Percentiles rank a stretch among this genome's conserved stretches.
Evolutionary conservation across 2,888 invertebrate species (phyloP).

Genomic region (Beris chalybata): DNA sequence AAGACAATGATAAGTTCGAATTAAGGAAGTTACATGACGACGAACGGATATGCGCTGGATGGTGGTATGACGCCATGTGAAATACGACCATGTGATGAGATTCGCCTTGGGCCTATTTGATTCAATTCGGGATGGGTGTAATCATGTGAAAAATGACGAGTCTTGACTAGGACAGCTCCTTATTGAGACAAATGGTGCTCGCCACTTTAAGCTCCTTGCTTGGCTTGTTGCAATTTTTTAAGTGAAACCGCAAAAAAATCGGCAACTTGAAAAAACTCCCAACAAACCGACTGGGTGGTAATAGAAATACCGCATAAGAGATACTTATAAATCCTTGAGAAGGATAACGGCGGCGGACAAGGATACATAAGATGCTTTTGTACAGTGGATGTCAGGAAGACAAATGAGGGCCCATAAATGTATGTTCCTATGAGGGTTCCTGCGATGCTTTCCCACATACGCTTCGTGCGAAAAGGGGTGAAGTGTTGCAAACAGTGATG

Average conservation of each 20-base stretch:
- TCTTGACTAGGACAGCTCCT: constrained; percentile 8
- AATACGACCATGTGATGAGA: too few relatives aligned
- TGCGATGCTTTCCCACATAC: constrained; percentile 1
- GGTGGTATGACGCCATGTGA: too few relatives aligned
- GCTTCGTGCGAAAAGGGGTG: constrained; percentile 5
- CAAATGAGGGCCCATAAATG: constrained; percentile 35
- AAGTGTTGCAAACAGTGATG: constrained; percentile 2
- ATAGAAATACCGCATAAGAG: neutral
- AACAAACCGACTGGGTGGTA: too few relatives aligned
- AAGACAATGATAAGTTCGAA: constrained; percentile 5
- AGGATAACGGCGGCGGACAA: neutral
- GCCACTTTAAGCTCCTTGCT: constrained; percentile 7
- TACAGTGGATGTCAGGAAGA: constrained; percentile 33
- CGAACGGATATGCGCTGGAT: neutral
- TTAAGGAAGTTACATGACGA: constrained; percentile 16
- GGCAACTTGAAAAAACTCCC: too few relatives aligned
- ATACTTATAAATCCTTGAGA: constrained; percentile 18
- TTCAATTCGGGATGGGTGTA: constrained; percentile 18
- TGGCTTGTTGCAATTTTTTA: too few relatives aligned
- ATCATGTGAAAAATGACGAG: constrained; percentile 24
- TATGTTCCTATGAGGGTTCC: constrained; percentile 30
- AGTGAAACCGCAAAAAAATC: too few relatives aligned
- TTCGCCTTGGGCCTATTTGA: too few relatives aligned
- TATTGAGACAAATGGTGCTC: constrained; percentile 25
- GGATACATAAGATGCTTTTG: constrained; percentile 12